A percentile compares a stretch with the other conserved stretches of the same genome.
These are phyloP conservation scores for Cantharis lateralis DNA, from an alignment of 2,888 invertebrate species.

Conservation along the genomic window DNA sequence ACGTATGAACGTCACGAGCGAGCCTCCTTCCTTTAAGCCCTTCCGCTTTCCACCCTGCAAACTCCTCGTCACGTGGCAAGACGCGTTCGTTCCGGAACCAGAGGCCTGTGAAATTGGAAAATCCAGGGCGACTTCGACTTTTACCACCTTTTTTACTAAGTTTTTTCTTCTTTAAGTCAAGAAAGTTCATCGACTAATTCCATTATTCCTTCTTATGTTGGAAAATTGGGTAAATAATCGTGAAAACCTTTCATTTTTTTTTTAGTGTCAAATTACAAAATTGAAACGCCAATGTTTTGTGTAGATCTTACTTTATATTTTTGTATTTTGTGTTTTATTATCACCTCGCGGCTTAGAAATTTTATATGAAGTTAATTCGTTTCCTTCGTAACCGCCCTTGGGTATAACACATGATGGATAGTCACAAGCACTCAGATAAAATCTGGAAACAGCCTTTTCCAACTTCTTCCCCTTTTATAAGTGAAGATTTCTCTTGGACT, in stretches of 20 bases:
- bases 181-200: constrained; percentile 32
- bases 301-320: constrained; percentile 4
- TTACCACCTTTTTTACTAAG: constrained; percentile 43
- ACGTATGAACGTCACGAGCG: constrained; percentile 43
- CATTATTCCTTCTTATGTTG: constrained; percentile 17
- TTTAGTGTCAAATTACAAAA: background rate
- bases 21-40: constrained; percentile 23
- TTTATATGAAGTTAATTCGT: constrained; percentile 32
- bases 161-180: constrained; percentile 17
- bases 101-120: constrained; percentile 58
- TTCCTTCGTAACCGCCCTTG: constrained; percentile 29
- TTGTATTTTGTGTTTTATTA: constrained; percentile 24
- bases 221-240: constrained; percentile 23
- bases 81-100: constrained; percentile 51
- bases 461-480: constrained; percentile 31
- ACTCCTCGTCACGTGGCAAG: constrained; percentile 47
- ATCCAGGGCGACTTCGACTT: constrained; percentile 51
- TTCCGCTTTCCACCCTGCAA: constrained; percentile 25
- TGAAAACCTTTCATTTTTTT: background rate
- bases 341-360: constrained; percentile 25
- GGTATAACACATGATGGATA: constrained; percentile 39
- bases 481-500: constrained; percentile 41
- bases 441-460: constrained; percentile 36
- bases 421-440: constrained; percentile 39
- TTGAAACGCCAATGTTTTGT: background rate